These are phyloP conservation scores for Xiphorhynchus elegans DNA, from an alignment of 2,113 vertebrate species.

Conservation along the genomic window DNA sequence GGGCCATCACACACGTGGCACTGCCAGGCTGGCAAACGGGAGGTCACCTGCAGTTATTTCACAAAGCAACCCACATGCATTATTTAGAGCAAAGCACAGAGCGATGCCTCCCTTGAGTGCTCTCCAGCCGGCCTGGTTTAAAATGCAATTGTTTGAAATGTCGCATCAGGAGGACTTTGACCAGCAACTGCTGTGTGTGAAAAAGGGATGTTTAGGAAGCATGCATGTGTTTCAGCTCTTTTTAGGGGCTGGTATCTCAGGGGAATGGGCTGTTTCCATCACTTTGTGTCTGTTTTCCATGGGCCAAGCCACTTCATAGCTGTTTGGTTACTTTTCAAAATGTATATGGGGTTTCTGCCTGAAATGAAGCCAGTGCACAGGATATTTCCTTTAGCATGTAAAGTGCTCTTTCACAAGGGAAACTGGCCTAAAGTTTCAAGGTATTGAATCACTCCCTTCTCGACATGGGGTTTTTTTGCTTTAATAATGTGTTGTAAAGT, in stretches of 20 bases:
- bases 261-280: background rate
- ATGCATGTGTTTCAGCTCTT: background rate
- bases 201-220: background rate
- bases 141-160: constrained; percentile 40
- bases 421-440: background rate
- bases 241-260: background rate
- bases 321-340: background rate
- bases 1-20: background rate
- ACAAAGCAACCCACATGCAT: background rate
- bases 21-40: background rate
- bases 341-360: background rate
- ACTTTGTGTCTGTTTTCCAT: background rate
- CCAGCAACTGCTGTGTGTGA: background rate
- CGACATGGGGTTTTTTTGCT: background rate
- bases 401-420: background rate
- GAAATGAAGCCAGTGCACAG: background rate
- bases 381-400: background rate
- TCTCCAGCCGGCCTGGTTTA: background rate
- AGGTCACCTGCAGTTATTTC: background rate
- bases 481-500: background rate
- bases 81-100: background rate
- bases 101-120: background rate
- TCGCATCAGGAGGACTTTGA: background rate
- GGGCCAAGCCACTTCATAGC: background rate
- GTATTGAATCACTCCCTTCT: background rate